Conservation (phyloP, 1,140 invertebrate species). For the Drosophila serrata region DNA sequence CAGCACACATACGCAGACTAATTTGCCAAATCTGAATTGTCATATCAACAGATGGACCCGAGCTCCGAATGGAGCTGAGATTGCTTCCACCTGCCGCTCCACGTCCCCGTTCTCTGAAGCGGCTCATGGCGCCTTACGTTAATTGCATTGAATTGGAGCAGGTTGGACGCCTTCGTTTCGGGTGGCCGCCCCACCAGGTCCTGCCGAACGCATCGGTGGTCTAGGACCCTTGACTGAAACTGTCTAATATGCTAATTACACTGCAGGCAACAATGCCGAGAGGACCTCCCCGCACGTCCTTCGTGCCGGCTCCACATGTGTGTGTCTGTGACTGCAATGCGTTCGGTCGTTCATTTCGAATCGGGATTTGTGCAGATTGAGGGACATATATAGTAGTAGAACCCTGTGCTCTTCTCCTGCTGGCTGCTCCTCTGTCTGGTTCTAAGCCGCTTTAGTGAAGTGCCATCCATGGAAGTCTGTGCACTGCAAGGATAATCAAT, state of each 20-base stretch:
- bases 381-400: constrained; percentile 24
- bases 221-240: constrained; percentile 53
- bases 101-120: constrained; percentile 1
- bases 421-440: constrained; percentile 38
- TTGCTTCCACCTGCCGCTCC: constrained; percentile 14
- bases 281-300: constrained; percentile 10
- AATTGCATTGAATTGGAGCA: constrained; percentile 74
- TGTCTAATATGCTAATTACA: constrained; percentile 83
- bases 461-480: constrained; percentile 39
- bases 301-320: constrained; percentile 7
- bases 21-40: constrained; percentile 64
- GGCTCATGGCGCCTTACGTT: constrained; percentile 70
- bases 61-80: constrained; percentile 26
- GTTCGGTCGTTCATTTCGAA: constrained; percentile 68
- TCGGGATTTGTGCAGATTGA: constrained; percentile 69
- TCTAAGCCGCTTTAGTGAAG: constrained; percentile 70
- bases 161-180: constrained; percentile 49
- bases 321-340: constrained; percentile 70
- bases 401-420: constrained; percentile 6
- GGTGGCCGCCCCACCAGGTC: not conserved
- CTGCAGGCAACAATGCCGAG: constrained; percentile 65
- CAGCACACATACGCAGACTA: constrained; percentile 26
- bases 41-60: constrained; percentile 69
- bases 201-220: constrained; percentile 10
- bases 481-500: constrained; percentile 2